Evolutionary conservation across 2,888 invertebrate species (phyloP).

Genomic region (Tetranychus piercei): DNA sequence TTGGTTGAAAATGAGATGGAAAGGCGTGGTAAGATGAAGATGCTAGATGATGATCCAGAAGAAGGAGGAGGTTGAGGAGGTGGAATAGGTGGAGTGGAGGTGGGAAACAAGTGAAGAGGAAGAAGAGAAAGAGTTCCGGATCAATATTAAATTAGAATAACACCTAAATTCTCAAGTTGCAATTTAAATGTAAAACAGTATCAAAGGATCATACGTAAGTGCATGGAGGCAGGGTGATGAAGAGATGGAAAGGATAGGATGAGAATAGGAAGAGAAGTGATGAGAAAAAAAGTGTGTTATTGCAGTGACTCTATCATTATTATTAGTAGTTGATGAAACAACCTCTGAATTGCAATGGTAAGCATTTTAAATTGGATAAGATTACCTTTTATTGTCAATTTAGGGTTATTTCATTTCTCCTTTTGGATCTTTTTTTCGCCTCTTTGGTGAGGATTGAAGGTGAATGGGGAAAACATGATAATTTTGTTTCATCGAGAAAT

Average conservation of each 20-base stretch:
- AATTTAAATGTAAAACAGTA: background rate
- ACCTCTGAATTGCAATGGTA: background rate
- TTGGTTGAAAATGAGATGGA: background rate
- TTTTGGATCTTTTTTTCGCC: no score
- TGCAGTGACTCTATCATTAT: background rate
- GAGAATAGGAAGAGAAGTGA: background rate
- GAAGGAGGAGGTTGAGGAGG: background rate
- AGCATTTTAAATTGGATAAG: no score
- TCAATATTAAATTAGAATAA: background rate
- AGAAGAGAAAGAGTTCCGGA: background rate
- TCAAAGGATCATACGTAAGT: no score
- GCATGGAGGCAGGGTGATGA: no score
- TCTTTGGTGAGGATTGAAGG: no score
- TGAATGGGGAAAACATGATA: no score
- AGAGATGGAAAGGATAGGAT: no score
- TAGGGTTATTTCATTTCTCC: no score
- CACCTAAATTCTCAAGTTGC: background rate
- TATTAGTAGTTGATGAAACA: background rate
- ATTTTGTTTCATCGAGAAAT: no score
- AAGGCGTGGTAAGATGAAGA: constrained; percentile 40
- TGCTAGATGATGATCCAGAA: constrained; percentile 49
- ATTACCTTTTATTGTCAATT: no score
- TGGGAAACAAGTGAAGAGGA: background rate
- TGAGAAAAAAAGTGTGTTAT: background rate
- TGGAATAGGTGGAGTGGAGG: background rate